These are phyloP conservation scores for Drosophila cracens DNA, from an alignment of 2,888 invertebrate genomes.

Conservation along the genomic window DNA sequence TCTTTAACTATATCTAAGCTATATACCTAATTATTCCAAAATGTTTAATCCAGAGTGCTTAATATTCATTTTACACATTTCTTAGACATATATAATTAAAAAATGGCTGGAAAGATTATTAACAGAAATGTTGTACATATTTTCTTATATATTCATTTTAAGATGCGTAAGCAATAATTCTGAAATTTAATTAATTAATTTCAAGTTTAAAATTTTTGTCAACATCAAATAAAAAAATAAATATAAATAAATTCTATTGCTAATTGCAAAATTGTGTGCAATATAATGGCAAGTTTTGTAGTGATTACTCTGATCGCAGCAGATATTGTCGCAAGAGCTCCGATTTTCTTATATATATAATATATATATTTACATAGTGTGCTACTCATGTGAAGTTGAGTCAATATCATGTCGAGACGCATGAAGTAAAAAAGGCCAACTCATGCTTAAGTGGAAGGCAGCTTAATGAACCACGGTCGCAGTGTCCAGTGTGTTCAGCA, in stretches of 20 bases:
- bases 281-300: neutral
- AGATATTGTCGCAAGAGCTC: slow-evolving; percentile 11
- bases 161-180: no score
- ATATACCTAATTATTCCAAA: no score
- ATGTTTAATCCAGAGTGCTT: no score
- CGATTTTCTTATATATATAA: slow-evolving; percentile 18
- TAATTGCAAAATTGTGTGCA: no score
- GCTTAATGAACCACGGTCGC: slow-evolving; percentile 57
- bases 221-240: no score
- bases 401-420: slow-evolving; percentile 25
- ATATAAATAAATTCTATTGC: no score
- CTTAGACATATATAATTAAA: no score
- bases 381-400: neutral
- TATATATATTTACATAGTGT: neutral
- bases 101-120: no score
- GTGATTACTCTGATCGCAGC: neutral
- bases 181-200: neutral
- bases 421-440: slow-evolving; percentile 59
- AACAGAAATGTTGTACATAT: no score
- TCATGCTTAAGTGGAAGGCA: slow-evolving; percentile 74
- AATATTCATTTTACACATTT: no score
- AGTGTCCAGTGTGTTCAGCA: slow-evolving; percentile 68
- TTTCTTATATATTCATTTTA: neutral
- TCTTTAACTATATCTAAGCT: no score
- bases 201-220: neutral